phyloP scores from a whole-genome alignment of 2,113 vertebrate species.

The Tachysurus vachellii region DNA sequence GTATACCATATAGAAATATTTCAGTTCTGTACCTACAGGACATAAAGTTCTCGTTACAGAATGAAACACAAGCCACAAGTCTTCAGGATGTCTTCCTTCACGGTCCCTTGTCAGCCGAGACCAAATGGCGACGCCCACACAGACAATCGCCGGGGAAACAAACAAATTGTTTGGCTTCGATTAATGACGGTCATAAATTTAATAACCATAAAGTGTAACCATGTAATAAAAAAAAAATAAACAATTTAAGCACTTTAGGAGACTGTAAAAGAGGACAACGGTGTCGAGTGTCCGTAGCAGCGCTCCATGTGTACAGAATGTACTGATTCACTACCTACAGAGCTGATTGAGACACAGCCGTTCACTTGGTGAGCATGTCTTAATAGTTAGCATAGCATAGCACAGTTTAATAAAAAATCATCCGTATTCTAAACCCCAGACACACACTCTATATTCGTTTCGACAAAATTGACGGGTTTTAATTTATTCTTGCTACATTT shows the following conservation, averaged over 20 bases:
- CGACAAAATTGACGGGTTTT: neutral
- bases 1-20: no score
- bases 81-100: constrained; percentile 19
- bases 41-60: neutral
- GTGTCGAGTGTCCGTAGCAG: no score
- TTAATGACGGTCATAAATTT: constrained; percentile 20
- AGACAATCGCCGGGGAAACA: neutral
- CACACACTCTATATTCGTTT: no score
- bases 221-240: constrained; percentile 9
- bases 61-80: neutral
- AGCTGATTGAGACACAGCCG: no score
- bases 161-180: constrained; percentile 16
- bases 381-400: no score
- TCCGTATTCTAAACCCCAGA: no score
- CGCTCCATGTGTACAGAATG: no score
- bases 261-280: neutral
- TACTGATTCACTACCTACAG: no score
- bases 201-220: neutral
- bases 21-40: neutral
- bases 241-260: neutral
- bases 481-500: neutral
- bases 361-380: no score
- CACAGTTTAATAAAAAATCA: no score
- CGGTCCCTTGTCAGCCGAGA: constrained; percentile 1
- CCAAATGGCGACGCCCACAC: constrained; percentile 39